phyloP scores from a whole-genome alignment of 2,113 vertebrate species.

The Varanus komodoensis region DNA sequence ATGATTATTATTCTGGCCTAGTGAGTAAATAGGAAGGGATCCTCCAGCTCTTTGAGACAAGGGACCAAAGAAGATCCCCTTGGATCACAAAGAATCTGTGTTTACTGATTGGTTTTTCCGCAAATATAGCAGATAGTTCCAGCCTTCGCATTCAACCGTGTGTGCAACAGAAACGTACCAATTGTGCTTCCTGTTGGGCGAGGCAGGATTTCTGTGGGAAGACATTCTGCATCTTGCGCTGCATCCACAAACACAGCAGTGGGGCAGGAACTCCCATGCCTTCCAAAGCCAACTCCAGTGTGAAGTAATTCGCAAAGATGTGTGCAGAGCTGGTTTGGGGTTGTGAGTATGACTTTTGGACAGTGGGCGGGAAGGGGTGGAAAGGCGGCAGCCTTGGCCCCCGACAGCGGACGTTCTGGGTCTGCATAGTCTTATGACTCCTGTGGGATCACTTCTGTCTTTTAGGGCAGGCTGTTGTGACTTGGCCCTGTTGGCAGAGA shows the following conservation, averaged over 20 bases:
- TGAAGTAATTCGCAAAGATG: neutral
- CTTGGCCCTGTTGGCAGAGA: neutral
- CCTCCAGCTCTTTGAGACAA: neutral
- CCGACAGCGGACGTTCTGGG: neutral
- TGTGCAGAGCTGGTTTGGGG: neutral
- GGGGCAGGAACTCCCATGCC: neutral
- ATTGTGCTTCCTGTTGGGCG: neutral
- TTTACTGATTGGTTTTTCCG: neutral
- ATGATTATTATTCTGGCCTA: neutral
- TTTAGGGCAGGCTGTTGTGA: neutral
- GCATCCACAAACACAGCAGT: neutral
- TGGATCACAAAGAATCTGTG: neutral
- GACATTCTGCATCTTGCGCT: neutral
- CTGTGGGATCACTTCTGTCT: neutral
- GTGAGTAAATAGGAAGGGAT: neutral
- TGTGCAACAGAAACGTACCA: neutral
- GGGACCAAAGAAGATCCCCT: neutral
- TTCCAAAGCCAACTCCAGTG: rapidly evolving
- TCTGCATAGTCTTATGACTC: neutral
- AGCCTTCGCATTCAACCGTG: neutral
- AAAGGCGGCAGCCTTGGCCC: neutral
- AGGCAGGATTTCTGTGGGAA: neutral
- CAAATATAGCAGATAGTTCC: neutral
- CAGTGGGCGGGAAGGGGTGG: no score
- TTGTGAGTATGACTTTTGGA: neutral